Evolutionary conservation across 2,113 vertebrate species (phyloP), one percentile per base, ranked within the genome.

Genomic region (Xiphorhynchus elegans): DNA sequence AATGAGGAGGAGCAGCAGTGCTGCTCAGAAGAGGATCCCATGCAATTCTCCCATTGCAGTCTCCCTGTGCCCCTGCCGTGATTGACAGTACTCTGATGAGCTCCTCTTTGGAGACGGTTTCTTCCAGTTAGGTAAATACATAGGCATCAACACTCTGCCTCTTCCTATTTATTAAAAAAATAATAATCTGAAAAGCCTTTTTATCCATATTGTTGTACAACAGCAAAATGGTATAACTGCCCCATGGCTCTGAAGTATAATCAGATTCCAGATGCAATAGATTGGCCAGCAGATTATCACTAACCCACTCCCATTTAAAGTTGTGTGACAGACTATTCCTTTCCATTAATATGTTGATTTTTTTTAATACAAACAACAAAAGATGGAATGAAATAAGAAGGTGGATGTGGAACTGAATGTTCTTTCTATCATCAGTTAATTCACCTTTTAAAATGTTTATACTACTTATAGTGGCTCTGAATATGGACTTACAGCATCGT

Each of bases 141-240:
- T 23, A 80, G 73, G 81, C 93, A 92, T 74, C 47, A n/a, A 52
- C 21, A 59, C 33, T 69, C 85, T 87, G 87, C 35, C 52, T 91
- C 90, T 93, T 94, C 62, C 78, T 76, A 86, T 92, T 86, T 80
- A 95, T 93, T 95, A 84, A 78, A 89, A 89, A 91, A 69, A 59
- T 53, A 67, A 58, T 85, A 68, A 49, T 46, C 92, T 37, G 67
- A 86, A 90, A 96, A 91, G 39, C 20, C 18, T 91, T 95, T 96
- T 60, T 69, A 29, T 66, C 69, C 4, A 1, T 89, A 74, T 75
- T 94, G 69, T 73, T 96, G 77, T 83, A 89, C 52, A 74, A 42
- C 25, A 78, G 56, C n/a, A 42, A 92, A 91, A 88, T 40, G 17
- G 64, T 59, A 47, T 73, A 81, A 85, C 78, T 92, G 72, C 64